These are phyloP conservation scores for Dastarcus helophoroides DNA, from an alignment of 2,888 invertebrate species.

Conservation along the genomic window DNA sequence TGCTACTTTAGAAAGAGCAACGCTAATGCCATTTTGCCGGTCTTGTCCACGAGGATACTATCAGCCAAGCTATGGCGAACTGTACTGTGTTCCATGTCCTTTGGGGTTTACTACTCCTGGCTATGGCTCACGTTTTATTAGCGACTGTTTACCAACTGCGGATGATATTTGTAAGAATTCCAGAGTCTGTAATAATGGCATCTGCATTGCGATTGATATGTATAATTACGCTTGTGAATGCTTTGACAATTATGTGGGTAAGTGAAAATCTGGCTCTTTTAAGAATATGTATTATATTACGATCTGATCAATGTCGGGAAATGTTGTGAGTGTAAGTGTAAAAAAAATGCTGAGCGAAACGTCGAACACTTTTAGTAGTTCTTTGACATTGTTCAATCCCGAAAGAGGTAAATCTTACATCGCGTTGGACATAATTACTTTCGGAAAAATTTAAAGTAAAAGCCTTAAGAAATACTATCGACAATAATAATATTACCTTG, in stretches of 20 bases:
- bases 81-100: conserved; percentile 47
- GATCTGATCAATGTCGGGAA: too few relatives aligned
- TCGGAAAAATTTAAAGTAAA: too few relatives aligned
- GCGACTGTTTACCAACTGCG: conserved; percentile 39
- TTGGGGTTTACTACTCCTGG: conserved; percentile 37
- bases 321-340: too few relatives aligned
- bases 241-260: conserved; percentile 39
- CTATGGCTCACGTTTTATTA: conserved; percentile 33
- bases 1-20: conserved; percentile 30
- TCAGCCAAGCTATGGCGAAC: conserved; percentile 47
- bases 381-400: too few relatives aligned
- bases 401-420: too few relatives aligned
- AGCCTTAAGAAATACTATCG: too few relatives aligned
- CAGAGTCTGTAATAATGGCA: conserved; percentile 40
- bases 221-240: conserved; percentile 41
- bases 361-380: too few relatives aligned
- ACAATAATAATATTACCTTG: too few relatives aligned
- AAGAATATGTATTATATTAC: conserved; percentile 4
- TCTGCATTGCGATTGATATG: conserved; percentile 29
- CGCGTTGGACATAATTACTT: too few relatives aligned
- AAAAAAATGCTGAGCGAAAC: too few relatives aligned
- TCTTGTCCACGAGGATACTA: conserved; percentile 48
- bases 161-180: conserved; percentile 39
- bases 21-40: conserved; percentile 44
- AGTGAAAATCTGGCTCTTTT: conserved; percentile 10